These are phyloP conservation scores for Drosophila teissieri DNA, from an alignment of 1,140 invertebrate species.

Conservation along the genomic window DNA sequence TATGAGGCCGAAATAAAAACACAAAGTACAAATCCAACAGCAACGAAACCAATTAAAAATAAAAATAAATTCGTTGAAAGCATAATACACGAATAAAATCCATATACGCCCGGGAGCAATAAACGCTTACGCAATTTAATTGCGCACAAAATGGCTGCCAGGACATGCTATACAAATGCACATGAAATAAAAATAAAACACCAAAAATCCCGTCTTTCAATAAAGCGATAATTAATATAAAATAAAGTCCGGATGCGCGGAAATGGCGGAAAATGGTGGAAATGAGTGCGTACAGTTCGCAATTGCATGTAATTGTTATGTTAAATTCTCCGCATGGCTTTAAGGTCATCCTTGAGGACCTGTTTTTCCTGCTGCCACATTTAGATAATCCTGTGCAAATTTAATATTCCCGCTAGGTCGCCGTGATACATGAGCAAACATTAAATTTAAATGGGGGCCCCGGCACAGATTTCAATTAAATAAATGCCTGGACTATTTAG, in stretches of 20 bases:
- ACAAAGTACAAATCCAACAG: slow-evolving; percentile 68
- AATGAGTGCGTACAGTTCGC: slow-evolving; percentile 14
- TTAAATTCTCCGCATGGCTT: slow-evolving; percentile 3
- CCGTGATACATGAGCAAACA: slow-evolving; percentile 58
- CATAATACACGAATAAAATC: slow-evolving; percentile 49
- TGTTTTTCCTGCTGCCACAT: slow-evolving; percentile 9
- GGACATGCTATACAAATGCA: slow-evolving; percentile 30
- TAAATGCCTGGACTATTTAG: slow-evolving; percentile 76
- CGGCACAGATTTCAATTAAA: slow-evolving; percentile 74
- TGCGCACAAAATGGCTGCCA: slow-evolving; percentile 73
- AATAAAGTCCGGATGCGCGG: slow-evolving; percentile 47
- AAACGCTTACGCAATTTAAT: slow-evolving; percentile 82
- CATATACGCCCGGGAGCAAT: slow-evolving; percentile 72
- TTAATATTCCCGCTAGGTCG: slow-evolving; percentile 40
- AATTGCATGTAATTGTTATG: slow-evolving; percentile 32
- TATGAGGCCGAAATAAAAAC: slow-evolving; percentile 49
- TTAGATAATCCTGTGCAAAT: slow-evolving; percentile 40
- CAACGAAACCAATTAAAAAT: slow-evolving; percentile 59
- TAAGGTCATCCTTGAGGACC: background rate
- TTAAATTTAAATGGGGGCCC: slow-evolving; percentile 61
- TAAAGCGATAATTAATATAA: slow-evolving; percentile 74
- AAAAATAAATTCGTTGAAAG: slow-evolving; percentile 45
- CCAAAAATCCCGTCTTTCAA: slow-evolving; percentile 61
- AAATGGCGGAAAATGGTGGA: slow-evolving; percentile 7
- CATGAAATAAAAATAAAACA: slow-evolving; percentile 52